These are phyloP conservation scores for Noctua fimbriata DNA, from an alignment of 2,888 invertebrate species.

Conservation along the genomic window DNA sequence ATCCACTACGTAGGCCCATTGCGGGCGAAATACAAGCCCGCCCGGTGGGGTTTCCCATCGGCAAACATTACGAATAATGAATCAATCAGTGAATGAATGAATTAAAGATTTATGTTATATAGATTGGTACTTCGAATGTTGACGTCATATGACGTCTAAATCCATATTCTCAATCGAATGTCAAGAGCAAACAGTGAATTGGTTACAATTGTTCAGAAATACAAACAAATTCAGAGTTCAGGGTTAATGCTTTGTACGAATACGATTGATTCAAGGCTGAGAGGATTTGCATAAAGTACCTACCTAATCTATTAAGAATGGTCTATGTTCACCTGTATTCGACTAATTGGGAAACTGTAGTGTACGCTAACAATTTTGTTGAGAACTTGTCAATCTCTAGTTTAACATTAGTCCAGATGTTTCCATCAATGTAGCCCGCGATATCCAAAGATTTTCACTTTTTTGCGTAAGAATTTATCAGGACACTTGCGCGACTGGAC, in stretches of 20 bases:
- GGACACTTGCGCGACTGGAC: too few relatives aligned
- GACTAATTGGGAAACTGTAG: too few relatives aligned
- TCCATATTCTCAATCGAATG: constrained; percentile 35
- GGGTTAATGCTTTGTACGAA: constrained; percentile 20
- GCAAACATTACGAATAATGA: not conserved
- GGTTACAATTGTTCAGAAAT: constrained; percentile 44
- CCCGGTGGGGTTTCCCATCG: not conserved
- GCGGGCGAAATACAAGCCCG: not conserved
- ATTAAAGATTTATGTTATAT: not conserved
- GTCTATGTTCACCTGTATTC: too few relatives aligned
- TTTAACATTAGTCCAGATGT: too few relatives aligned
- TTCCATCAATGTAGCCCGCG: too few relatives aligned
- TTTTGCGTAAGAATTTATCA: too few relatives aligned
- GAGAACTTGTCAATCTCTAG: too few relatives aligned
- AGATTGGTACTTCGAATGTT: not conserved
- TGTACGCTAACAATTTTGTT: too few relatives aligned
- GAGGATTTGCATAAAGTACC: constrained; percentile 33
- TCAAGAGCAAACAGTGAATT: constrained; percentile 47
- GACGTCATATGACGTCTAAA: constrained; percentile 10
- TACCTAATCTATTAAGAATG: not conserved
- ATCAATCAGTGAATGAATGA: not conserved
- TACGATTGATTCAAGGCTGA: constrained; percentile 16
- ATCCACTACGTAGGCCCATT: not conserved
- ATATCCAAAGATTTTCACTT: too few relatives aligned
- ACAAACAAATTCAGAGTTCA: constrained; percentile 36